Percentiles rank a stretch among this genome's conserved stretches.
phyloP scores from a whole-genome alignment of 2,113 vertebrate genomes.

The Odocoileus hemionus region DNA sequence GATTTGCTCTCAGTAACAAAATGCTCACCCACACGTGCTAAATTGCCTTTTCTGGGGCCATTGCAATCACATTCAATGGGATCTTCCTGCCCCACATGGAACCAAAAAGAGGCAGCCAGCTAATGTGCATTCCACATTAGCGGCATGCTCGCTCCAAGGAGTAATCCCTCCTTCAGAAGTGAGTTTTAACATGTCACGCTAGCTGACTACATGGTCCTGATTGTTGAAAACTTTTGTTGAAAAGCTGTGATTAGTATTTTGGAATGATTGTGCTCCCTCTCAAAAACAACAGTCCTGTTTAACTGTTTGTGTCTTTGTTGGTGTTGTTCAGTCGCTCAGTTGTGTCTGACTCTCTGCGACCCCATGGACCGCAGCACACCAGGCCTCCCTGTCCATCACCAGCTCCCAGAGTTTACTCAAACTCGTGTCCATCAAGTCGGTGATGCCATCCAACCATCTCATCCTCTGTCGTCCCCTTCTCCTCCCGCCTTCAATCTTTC shows the following conservation, averaged over 20 bases:
- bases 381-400: not conserved
- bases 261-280: not conserved
- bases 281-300: not conserved
- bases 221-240: not conserved
- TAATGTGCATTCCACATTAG: fast-evolving
- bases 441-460: not conserved
- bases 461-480: not conserved
- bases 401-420: not conserved
- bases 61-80: not conserved
- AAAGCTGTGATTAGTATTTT: not conserved
- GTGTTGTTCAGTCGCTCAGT: not conserved
- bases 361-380: fast-evolving
- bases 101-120: not conserved
- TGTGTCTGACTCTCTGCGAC: not conserved
- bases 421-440: not conserved
- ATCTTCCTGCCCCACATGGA: not conserved
- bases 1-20: not conserved
- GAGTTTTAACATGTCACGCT: not conserved
- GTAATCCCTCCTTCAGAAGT: not conserved
- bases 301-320: not conserved
- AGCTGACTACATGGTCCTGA: not conserved
- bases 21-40: not conserved
- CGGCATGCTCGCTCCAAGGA: fast-evolving
- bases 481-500: fast-evolving
- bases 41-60: not conserved